phyloP scores from a whole-genome alignment of 2,888 invertebrate species.

The Pachydiplax longipennis region DNA sequence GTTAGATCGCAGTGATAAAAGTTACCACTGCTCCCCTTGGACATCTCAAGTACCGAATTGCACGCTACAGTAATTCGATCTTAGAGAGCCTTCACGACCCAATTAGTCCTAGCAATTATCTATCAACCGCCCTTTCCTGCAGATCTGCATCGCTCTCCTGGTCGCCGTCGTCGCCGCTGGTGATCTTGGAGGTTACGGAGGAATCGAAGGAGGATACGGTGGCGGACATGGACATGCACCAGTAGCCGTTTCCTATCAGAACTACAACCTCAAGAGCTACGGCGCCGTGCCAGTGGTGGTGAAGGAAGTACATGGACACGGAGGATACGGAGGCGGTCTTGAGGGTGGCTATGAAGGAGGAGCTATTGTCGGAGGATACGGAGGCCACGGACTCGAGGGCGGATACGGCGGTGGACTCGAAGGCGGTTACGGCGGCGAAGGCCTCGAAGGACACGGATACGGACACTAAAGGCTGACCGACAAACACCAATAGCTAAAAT shows the following conservation, averaged over 20 bases:
- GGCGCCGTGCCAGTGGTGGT: slow-evolving; percentile 20
- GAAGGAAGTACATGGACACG: not conserved
- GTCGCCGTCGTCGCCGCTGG: slow-evolving; percentile 18
- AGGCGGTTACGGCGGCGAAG: not conserved
- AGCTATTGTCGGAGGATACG: not conserved
- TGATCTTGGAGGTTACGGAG: not conserved
- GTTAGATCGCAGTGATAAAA: too few species aligned
- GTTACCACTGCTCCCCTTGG: too few species aligned
- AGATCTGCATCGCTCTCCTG: not conserved
- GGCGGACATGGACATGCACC: not conserved
- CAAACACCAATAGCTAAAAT: not conserved
- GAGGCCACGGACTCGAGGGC: not conserved
- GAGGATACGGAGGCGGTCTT: not conserved
- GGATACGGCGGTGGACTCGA: not conserved
- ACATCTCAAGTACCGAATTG: not conserved
- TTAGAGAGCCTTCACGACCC: not conserved
- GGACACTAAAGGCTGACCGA: not conserved
- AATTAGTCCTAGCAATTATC: not conserved
- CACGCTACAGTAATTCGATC: not conserved
- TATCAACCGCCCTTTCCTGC: not conserved
- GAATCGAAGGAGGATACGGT: not conserved
- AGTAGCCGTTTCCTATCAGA: slow-evolving; percentile 20
- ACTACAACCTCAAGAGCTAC: slow-evolving; percentile 35
- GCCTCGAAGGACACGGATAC: not conserved
- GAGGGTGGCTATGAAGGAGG: not conserved